phyloP scores from a whole-genome alignment of 2,888 invertebrate species.

The Cephus pulcher region DNA sequence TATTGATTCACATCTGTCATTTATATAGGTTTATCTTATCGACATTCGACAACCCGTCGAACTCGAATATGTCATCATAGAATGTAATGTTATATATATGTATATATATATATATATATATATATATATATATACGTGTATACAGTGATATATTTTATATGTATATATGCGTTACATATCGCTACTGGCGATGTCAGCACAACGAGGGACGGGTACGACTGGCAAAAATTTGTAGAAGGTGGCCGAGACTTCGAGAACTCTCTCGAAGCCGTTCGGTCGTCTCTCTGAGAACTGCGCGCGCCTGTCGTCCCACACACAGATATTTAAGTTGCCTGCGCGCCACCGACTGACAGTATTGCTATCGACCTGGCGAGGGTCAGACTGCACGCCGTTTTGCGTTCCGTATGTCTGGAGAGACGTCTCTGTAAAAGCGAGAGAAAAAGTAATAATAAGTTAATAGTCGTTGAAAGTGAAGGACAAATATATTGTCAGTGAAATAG shows the following conservation, averaged over 20 bases:
- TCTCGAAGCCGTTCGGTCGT: constrained; percentile 30
- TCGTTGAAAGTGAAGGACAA: neutral
- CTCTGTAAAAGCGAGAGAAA: neutral
- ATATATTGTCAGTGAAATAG: neutral
- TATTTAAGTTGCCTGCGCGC: constrained; percentile 38
- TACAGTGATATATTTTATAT: neutral
- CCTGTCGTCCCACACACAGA: constrained; percentile 27
- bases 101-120: too few species aligned
- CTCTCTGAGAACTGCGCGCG: constrained; percentile 17
- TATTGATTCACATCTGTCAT: neutral
- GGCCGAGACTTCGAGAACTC: constrained; percentile 39
- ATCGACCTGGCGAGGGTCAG: constrained; percentile 5
- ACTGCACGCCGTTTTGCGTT: neutral
- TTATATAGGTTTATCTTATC: neutral
- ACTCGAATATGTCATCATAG: neutral
- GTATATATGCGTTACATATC: neutral
- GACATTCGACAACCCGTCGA: neutral
- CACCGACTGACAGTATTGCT: constrained; percentile 39
- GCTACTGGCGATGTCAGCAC: neutral
- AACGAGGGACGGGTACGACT: neutral
- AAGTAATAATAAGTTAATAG: neutral
- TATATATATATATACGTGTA: neutral
- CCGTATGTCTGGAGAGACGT: neutral
- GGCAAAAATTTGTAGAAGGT: constrained; percentile 3
- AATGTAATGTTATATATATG: neutral